Conservation (phyloP, 2,797 vertebrate species). For the Notolepis coatsorum region DNA sequence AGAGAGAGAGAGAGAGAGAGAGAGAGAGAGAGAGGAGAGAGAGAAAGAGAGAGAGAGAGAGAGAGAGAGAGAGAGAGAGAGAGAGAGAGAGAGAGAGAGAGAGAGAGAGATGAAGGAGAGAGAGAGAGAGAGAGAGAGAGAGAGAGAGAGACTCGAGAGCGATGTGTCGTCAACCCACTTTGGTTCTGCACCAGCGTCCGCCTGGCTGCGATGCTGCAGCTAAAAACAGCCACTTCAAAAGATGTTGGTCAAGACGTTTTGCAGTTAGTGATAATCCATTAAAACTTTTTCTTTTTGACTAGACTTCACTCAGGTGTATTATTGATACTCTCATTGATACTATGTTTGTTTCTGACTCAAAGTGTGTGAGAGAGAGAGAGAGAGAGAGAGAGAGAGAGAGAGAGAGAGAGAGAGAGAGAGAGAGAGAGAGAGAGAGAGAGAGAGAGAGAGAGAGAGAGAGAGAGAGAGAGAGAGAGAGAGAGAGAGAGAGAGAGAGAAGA, state of each 20-base stretch:
- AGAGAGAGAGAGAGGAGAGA: slow-evolving; percentile 8
- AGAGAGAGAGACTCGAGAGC: background rate
- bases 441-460: background rate
- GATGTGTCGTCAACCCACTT: too few species aligned
- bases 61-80: background rate
- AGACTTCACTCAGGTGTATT: too few species aligned
- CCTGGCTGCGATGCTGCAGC: too few species aligned
- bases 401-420: background rate
- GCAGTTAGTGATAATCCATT: too few species aligned
- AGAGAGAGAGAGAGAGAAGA: background rate
- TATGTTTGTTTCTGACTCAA: too few species aligned
- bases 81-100: background rate
- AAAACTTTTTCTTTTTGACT: too few species aligned
- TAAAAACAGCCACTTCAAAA: too few species aligned
- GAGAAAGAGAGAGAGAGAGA: background rate
- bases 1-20: slow-evolving; percentile 11
- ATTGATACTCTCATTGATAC: too few species aligned
- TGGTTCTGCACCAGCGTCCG: too few species aligned
- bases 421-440: background rate
- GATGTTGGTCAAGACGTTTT: too few species aligned
- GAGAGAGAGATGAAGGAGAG: background rate
- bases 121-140: background rate
- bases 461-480: slow-evolving; percentile 4
- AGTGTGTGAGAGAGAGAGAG: background rate
- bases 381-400: background rate